Evolutionary conservation across 2,888 invertebrate species (phyloP), one percentile per base, ranked within the genome.

Genomic region (Siphlonurus alternatus): DNA sequence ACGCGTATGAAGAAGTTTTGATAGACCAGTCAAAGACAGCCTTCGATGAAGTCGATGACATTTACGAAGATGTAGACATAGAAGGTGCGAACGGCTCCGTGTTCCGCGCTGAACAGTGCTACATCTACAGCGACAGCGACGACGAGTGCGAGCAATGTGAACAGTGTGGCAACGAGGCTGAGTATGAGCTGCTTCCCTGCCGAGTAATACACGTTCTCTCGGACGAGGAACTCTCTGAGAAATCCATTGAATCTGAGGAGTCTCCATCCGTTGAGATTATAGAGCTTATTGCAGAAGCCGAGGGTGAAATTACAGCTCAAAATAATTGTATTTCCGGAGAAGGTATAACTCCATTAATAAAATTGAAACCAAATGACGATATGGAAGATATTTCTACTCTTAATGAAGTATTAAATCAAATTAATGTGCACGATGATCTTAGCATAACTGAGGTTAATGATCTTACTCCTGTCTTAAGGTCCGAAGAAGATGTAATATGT

Each of bases 11-110:
- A 79, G 66, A 73, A 76, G 38, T 59, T n/a, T n/a, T n/a, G n/a
- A n/a, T n/a, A n/a, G n/a, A n/a, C n/a, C n/a, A n/a, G n/a, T n/a
- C n/a, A n/a, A n/a, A n/a, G n/a, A n/a, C n/a, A n/a, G n/a, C n/a
- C n/a, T n/a, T n/a, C n/a, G 38, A 38, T 5, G 38, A 38, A 38
- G 15, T 38, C 5, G 38, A 38, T 67, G 77, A 80, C 66, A 70
- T 2, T 69, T 71, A 67, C 20, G 66, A 68, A 24, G 82, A 81
- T 2, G 84, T 85, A 23, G 88, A 88, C 75, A 73, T 87, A 15
- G 85, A 87, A 1, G 87, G 82, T 73, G 76, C 7, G 5, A 38
- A 60, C n/a, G 60, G 60, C n/a, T 2, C 3, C 22, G 22, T 38
- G 15, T 38, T 38, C 15, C 38, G 38, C 15, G 38, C 38, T 10